Evolutionary conservation across 2,113 vertebrate species (phyloP), one percentile per base, ranked within the genome.

Genomic region (Galeopterus variegatus): DNA sequence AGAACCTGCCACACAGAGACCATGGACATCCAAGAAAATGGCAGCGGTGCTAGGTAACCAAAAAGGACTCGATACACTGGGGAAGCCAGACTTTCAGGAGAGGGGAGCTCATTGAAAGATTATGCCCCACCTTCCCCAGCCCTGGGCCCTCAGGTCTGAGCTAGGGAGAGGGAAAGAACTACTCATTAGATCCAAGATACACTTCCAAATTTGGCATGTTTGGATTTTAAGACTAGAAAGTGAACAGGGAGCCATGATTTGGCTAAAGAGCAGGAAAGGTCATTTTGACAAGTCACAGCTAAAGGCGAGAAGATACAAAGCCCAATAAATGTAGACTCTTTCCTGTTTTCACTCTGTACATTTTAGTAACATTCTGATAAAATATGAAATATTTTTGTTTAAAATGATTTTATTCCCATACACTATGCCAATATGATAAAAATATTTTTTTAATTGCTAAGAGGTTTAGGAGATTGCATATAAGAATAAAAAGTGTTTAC

Each of bases 21-120:
- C 23, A 9, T 0, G 10, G 4, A 0, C 13, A 8, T 12, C n/a
- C 24, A 2, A 21, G 52, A 17, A 33, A 26, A 19, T 0, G 10
- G 67, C 24, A 33, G 33, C 58, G 1, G 19, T 6, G 41, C 41
- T 17, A 60, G 45, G n/a, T 3, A 5, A 52, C 28, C 3, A 62
- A 23, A 86, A 21, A 73, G 4, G 48, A 80, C 50, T 85, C 33
- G 60, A 23, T 17, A 31, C 31, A 69, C 17, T 6, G 36, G 36
- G 48, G 14, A 65, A 45, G 28, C 21, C 50, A 41, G 84, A 54
- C 72, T 13, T 65, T 2, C 2, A 13, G 52, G 5, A 11, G 3
- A 3, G 2, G 23, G 13, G 50, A 48, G 26, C 50, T 58, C 33
- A 13, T 0, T 1, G 48, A 67, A 48, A 73, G 36, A 88, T 50